Evolutionary conservation across 2,113 vertebrate genomes (phyloP).

Genomic region (Callionymus lyra): DNA sequence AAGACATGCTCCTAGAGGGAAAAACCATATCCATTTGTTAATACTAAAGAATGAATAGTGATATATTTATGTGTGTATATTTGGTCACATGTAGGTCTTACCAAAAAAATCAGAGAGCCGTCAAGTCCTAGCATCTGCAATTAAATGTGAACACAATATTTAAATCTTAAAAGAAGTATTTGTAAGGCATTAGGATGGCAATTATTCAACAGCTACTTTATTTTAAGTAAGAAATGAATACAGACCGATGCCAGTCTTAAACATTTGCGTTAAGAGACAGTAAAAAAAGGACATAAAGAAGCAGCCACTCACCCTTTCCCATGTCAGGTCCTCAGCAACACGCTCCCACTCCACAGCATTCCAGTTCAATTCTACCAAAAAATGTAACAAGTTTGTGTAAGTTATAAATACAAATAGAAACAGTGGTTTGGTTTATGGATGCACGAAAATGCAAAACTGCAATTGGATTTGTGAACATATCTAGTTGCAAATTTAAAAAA

Average conservation of each 20-base stretch:
- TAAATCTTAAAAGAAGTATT: background rate
- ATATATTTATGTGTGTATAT: background rate
- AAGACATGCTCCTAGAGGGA: conserved; percentile 89
- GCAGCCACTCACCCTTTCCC: conserved; percentile 70
- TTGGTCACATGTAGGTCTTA: conserved; percentile 35
- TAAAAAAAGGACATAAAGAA: background rate
- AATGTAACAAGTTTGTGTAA: conserved; percentile 6
- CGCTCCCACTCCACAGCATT: conserved; percentile 98
- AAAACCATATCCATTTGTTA: background rate
- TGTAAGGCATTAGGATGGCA: background rate
- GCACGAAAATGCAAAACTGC: no score
- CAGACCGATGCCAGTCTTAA: no score
- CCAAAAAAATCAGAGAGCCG: conserved; percentile 94
- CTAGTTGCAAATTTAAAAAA: no score
- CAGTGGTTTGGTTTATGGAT: no score
- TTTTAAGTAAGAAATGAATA: no score
- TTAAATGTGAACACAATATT: background rate
- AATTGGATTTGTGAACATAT: no score
- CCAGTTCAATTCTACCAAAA: conserved; percentile 96
- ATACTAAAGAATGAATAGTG: no score
- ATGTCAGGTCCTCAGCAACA: conserved; percentile 95
- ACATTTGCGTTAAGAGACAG: no score
- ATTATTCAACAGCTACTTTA: conserved; percentile 61
- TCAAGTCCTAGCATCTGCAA: conserved; percentile 94
- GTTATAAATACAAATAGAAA: no score